These are phyloP conservation scores for Actinia tenebrosa DNA, from an alignment of 64 coral and sea anemone genomes.

Conservation along the genomic window DNA sequence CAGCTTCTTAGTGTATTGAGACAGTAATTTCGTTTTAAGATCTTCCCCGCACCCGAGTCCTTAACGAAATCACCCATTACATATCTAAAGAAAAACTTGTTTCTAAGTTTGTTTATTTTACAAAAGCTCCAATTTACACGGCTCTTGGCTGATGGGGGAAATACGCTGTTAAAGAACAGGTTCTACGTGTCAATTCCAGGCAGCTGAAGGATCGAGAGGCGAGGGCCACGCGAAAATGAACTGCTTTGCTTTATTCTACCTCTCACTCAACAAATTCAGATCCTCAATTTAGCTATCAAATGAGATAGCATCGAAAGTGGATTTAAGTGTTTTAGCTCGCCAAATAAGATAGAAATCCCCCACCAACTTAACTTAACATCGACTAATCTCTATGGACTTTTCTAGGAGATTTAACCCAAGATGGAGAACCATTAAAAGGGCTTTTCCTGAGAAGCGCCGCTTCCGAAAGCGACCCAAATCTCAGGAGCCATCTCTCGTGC, in stretches of 20 bases:
- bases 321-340: neutral
- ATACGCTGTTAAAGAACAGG: neutral
- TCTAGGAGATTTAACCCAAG: neutral
- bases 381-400: neutral
- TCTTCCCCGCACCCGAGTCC: neutral
- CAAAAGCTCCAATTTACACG: constrained; percentile 10
- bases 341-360: neutral
- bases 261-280: neutral
- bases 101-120: constrained; percentile 12
- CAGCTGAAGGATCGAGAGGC: neutral
- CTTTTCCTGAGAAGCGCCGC: neutral
- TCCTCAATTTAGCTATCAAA: neutral
- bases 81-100: neutral
- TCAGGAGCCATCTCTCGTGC: neutral
- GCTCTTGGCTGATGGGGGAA: neutral
- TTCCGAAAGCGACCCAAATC: neutral
- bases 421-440: neutral
- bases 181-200: neutral
- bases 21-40: neutral
- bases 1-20: neutral
- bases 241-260: neutral
- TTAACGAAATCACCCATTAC: constrained; percentile 5
- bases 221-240: neutral
- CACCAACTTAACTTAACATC: neutral
- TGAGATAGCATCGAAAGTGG: constrained; percentile 1